phyloP scores from a whole-genome alignment of 2,888 invertebrate genomes.

The Agrochola lota region DNA sequence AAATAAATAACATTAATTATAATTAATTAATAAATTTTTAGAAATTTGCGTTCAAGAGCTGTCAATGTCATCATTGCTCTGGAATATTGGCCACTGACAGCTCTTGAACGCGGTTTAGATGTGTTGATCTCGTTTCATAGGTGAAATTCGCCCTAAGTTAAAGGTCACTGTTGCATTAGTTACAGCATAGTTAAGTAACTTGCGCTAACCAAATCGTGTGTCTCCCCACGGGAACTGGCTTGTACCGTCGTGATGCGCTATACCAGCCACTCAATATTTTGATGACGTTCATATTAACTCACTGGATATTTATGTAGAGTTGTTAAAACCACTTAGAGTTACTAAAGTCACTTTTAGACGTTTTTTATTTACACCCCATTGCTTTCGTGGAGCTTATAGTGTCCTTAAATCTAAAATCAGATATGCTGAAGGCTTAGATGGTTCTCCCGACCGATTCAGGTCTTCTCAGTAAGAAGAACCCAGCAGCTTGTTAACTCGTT shows the following conservation, averaged over 20 bases:
- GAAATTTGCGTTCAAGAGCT: no score
- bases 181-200: conserved; percentile 6
- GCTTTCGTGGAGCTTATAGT: neutral
- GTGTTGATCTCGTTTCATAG: no score
- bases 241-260: conserved; percentile 52
- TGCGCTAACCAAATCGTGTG: conserved; percentile 24
- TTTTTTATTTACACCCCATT: neutral
- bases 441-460: neutral
- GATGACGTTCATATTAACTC: conserved; percentile 60
- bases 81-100: no score
- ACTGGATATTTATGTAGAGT: conserved; percentile 50
- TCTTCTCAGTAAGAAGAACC: neutral
- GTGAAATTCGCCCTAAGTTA: no score
- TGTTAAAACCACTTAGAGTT: conserved; percentile 3
- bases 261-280: conserved; percentile 68
- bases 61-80: no score
- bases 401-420: no score
- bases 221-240: conserved; percentile 24
- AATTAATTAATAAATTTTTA: no score
- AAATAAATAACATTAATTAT: no score
- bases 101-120: no score
- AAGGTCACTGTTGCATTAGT: conserved; percentile 5
- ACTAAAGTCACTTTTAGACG: neutral
- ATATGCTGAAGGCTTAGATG: neutral
- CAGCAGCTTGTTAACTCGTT: conserved; percentile 1